phyloP scores from a whole-genome alignment of 1,140 invertebrate species.

The Fragariocoptes setiger region DNA sequence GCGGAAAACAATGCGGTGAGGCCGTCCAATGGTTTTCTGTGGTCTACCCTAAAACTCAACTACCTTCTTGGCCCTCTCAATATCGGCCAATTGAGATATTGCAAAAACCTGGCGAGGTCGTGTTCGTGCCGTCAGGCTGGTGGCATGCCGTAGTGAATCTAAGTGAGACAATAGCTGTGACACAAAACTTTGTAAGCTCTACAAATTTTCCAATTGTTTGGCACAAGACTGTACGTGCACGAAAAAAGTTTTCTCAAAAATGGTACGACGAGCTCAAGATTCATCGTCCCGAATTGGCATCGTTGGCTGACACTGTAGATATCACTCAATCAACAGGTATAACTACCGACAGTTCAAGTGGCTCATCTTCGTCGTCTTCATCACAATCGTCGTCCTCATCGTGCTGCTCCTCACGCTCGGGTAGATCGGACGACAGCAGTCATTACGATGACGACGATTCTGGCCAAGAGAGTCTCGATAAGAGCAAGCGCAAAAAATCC shows the following conservation, averaged over 20 bases:
- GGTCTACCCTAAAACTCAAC: slow-evolving; percentile 77
- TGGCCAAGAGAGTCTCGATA: slow-evolving; percentile 52
- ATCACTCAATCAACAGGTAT: slow-evolving; percentile 53
- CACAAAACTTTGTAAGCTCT: slow-evolving; percentile 83
- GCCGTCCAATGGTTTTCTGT: slow-evolving; percentile 90
- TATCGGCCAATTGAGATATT: slow-evolving; percentile 76
- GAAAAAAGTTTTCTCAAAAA: slow-evolving; percentile 68
- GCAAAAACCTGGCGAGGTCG: slow-evolving; percentile 85
- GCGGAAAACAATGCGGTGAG: slow-evolving; percentile 82
- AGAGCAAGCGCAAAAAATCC: slow-evolving; percentile 62
- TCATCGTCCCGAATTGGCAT: slow-evolving; percentile 46
- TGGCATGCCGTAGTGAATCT: slow-evolving; percentile 97
- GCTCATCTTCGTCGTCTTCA: slow-evolving; percentile 37
- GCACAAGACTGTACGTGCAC: slow-evolving; percentile 82
- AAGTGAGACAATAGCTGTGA: slow-evolving; percentile 78
- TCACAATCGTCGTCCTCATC: slow-evolving; percentile 9
- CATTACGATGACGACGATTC: slow-evolving; percentile 14
- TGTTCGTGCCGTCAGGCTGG: slow-evolving; percentile 89
- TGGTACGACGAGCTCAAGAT: slow-evolving; percentile 36
- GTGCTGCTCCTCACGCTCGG: slow-evolving; percentile 5
- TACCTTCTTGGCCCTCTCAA: slow-evolving; percentile 56
- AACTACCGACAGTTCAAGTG: slow-evolving; percentile 70
- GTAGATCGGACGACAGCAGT: no score
- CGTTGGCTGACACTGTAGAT: slow-evolving; percentile 52
- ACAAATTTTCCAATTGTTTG: slow-evolving; percentile 76